A percentile compares a stretch with the other conserved stretches of the same genome.
Conservation (phyloP, 2,888 invertebrate genomes). For the Dexiosoma caninum region DNA sequence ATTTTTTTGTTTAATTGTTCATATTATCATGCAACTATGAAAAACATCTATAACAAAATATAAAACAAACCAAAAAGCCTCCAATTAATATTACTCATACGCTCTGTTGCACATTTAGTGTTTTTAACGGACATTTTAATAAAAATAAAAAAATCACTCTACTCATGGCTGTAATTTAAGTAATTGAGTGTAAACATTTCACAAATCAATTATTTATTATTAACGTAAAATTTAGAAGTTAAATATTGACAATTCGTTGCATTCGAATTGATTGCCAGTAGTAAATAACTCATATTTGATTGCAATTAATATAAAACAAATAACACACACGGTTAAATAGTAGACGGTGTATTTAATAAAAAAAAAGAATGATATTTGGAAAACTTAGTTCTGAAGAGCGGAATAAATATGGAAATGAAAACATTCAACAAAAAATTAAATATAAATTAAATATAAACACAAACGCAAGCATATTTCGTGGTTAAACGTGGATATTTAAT, state of each 20-base stretch:
- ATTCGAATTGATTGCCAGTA: neutral
- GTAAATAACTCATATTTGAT: slow-evolving; percentile 2
- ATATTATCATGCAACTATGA: no score
- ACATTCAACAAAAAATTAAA: no score
- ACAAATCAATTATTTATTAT: slow-evolving; percentile 27
- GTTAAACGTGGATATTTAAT: no score
- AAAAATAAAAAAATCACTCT: neutral
- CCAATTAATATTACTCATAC: slow-evolving; percentile 51
- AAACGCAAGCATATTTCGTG: no score
- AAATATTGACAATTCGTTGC: slow-evolving; percentile 24
- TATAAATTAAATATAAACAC: no score
- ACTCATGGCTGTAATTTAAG: slow-evolving; percentile 4
- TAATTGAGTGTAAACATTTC: slow-evolving; percentile 31
- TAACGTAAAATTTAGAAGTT: neutral
- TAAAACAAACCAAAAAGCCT: slow-evolving; percentile 25
- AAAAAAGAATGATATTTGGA: neutral
- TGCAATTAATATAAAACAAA: slow-evolving; percentile 1
- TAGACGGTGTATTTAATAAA: neutral
- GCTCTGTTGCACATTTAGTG: neutral
- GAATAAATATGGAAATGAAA: no score
- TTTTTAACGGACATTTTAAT: neutral
- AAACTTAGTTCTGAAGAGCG: neutral
- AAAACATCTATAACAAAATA: neutral
- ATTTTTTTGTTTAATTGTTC: neutral
- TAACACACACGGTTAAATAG: neutral